Percentiles rank a stretch among this genome's conserved stretches.
Conservation (phyloP, 1,140 invertebrate species). For the Aphelinus certus region DNA sequence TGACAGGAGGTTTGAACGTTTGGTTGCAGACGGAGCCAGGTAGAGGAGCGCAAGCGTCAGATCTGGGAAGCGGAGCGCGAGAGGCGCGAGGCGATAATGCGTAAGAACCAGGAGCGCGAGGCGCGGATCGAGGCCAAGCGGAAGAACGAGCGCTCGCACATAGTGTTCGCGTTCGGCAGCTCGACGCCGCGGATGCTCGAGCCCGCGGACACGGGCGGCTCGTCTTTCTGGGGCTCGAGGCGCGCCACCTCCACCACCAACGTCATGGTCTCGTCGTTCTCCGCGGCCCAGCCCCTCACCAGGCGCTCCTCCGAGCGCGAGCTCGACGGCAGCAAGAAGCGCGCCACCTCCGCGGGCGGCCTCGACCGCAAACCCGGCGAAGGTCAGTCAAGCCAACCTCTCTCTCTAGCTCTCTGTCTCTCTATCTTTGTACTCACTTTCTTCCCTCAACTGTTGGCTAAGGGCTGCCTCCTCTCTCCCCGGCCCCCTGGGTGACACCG, state of each 20-base stretch:
- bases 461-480: too few relatives aligned
- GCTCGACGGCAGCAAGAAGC: constrained; percentile 83
- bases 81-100: constrained; percentile 82
- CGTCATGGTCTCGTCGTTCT: constrained; percentile 78
- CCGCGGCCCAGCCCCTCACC: constrained; percentile 75
- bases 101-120: constrained; percentile 85
- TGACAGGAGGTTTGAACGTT: constrained; percentile 58
- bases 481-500: too few relatives aligned
- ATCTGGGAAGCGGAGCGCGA: constrained; percentile 89
- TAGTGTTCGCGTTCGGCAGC: constrained; percentile 87
- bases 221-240: constrained; percentile 81
- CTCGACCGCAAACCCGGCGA: constrained; percentile 75
- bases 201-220: constrained; percentile 80
- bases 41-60: constrained; percentile 86
- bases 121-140: constrained; percentile 81
- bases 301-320: constrained; percentile 85
- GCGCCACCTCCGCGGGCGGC: constrained; percentile 78
- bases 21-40: constrained; percentile 68
- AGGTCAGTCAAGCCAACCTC: constrained; percentile 64
- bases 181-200: constrained; percentile 88
- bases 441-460: too few relatives aligned
- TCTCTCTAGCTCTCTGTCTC: too few relatives aligned
- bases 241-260: constrained; percentile 88
- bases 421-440: too few relatives aligned
- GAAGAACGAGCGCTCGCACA: constrained; percentile 72